These are phyloP conservation scores for Passer montanus DNA, from an alignment of 2,113 vertebrate genomes.

Conservation along the genomic window DNA sequence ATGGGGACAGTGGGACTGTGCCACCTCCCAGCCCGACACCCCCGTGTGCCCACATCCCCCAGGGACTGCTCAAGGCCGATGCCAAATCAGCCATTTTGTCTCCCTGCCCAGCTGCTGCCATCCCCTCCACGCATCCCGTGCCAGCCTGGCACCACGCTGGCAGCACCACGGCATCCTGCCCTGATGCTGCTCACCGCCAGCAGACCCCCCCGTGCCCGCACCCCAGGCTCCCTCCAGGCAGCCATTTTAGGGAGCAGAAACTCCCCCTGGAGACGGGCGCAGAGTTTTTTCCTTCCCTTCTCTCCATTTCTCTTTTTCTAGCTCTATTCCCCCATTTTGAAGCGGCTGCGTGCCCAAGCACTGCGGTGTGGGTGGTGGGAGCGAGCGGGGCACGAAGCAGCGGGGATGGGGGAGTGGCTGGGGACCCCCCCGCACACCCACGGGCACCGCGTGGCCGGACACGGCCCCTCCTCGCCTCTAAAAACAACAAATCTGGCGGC, in stretches of 20 bases:
- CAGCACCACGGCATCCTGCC: neutral
- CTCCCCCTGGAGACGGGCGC: neutral
- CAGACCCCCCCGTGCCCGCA: neutral
- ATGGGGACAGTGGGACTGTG: neutral
- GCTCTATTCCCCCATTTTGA: neutral
- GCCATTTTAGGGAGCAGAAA: constrained; percentile 70
- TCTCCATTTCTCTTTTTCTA: neutral
- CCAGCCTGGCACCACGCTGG: neutral
- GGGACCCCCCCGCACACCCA: neutral
- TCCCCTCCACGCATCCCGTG: neutral
- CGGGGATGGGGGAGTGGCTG: neutral
- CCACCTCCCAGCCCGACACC: neutral
- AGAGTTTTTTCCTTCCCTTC: neutral
- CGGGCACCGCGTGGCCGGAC: neutral
- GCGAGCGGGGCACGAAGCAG: neutral
- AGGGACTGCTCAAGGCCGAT: neutral
- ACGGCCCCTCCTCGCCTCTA: constrained; percentile 10
- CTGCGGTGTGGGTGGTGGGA: rapidly evolving
- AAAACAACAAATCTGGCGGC: constrained; percentile 4
- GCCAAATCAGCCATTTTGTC: constrained; percentile 66
- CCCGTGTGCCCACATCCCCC: rapidly evolving
- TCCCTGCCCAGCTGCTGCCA: neutral
- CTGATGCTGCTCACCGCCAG: neutral
- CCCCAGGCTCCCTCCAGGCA: constrained; percentile 41
- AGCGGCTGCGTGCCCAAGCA: rapidly evolving